A percentile compares a stretch with the other conserved stretches of the same genome.
Conservation (phyloP, 2,888 invertebrate species). For the Cryptops parisi region DNA sequence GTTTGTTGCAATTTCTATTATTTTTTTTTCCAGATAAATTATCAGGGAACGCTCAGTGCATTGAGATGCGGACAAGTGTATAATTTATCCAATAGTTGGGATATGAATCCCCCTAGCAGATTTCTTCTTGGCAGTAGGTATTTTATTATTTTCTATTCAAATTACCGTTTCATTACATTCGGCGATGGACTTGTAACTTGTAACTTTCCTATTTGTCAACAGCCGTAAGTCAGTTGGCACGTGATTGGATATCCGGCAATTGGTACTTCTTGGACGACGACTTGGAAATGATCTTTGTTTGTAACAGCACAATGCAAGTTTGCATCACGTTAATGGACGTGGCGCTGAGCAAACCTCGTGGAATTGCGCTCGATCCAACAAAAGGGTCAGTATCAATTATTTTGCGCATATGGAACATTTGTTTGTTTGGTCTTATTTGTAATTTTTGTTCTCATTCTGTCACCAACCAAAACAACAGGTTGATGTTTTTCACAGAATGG, state of each 20-base stretch:
- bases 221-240: conserved; percentile 58
- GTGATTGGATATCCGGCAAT: conserved; percentile 74
- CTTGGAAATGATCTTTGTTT: conserved; percentile 54
- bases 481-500: conserved; percentile 65
- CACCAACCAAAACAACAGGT: too few species aligned
- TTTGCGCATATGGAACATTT: too few species aligned
- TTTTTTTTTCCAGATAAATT: conserved; percentile 9
- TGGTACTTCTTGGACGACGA: conserved; percentile 67
- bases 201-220: not conserved
- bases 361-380: conserved; percentile 63
- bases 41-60: conserved; percentile 19
- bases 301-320: conserved; percentile 43
- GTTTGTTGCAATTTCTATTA: too few species aligned
- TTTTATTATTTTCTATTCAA: too few species aligned
- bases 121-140: conserved; percentile 49
- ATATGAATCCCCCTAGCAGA: conserved; percentile 43
- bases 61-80: conserved; percentile 52
- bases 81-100: conserved; percentile 44
- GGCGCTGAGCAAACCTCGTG: conserved; percentile 51
- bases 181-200: not conserved
- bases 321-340: conserved; percentile 57
- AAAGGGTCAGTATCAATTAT: conserved; percentile 39
- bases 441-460: too few species aligned
- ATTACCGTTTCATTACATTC: too few species aligned
- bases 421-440: too few species aligned